phyloP scores from a whole-genome alignment of 1,140 invertebrate species.

The Dendrolimus punctatus region DNA sequence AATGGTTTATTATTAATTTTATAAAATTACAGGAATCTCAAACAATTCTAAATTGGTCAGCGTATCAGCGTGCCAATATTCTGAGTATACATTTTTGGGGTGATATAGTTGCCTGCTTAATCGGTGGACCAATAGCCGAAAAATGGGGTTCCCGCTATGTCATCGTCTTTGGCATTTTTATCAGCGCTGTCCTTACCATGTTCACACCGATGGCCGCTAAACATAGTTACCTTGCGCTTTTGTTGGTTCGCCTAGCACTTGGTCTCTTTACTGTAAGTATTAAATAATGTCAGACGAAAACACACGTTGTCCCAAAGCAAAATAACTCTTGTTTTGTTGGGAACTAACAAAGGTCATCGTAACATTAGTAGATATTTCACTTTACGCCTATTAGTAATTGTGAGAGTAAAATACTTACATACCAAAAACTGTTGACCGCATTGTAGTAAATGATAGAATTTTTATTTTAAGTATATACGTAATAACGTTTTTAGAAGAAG shows the following conservation, averaged over 20 bases:
- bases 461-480: no score
- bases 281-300: not conserved
- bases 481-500: no score
- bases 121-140: constrained; percentile 10
- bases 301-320: no score
- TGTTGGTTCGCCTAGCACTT: constrained; percentile 10
- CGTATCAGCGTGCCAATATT: constrained; percentile 12
- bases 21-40: constrained; percentile 8
- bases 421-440: no score
- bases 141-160: constrained; percentile 8
- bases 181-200: constrained; percentile 10
- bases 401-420: no score
- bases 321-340: no score
- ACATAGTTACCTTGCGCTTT: constrained; percentile 14
- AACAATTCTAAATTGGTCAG: constrained; percentile 11
- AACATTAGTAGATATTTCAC: no score
- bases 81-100: constrained; percentile 17
- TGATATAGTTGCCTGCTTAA: constrained; percentile 8
- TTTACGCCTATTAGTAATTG: no score
- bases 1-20: no score
- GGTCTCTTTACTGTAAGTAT: constrained; percentile 11
- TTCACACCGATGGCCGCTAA: constrained; percentile 11
- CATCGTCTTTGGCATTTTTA: not conserved
- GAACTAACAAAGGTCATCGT: no score
- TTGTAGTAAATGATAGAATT: no score